phyloP scores from a whole-genome alignment of 2,797 vertebrate species.

The Siniperca undulata region DNA sequence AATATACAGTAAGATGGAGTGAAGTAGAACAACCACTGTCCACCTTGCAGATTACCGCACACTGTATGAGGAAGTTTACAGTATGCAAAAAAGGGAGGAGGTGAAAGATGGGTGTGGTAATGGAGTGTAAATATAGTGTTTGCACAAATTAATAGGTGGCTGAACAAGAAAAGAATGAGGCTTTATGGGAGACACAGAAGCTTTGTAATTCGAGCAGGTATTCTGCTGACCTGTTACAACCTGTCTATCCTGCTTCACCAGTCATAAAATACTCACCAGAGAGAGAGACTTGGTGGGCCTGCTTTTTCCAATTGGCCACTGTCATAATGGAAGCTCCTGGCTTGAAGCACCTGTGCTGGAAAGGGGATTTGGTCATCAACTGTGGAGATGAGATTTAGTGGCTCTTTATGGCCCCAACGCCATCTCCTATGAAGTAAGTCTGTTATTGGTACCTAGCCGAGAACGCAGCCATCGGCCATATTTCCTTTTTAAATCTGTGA shows the following conservation, averaged over 20 bases:
- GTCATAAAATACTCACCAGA: background rate
- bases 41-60: background rate
- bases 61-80: background rate
- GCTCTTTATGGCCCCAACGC: background rate
- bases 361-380: background rate
- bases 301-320: accelerated
- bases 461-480: accelerated
- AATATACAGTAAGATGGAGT: background rate
- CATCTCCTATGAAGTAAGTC: conserved; percentile 49
- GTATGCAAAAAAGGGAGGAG: background rate
- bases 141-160: background rate
- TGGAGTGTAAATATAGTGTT: conserved; percentile 3
- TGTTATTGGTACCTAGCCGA: background rate
- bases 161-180: background rate
- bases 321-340: no score
- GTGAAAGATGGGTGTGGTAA: conserved; percentile 17
- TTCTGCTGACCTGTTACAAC: conserved; percentile 44
- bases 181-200: conserved; percentile 15
- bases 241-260: conserved; percentile 47
- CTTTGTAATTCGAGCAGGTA: conserved; percentile 38
- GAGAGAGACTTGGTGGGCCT: no score
- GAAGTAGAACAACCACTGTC: background rate
- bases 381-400: background rate
- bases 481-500: background rate
- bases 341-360: background rate